These are phyloP conservation scores for Drosophila neocordata DNA, from an alignment of 1,140 invertebrate species.

Conservation along the genomic window DNA sequence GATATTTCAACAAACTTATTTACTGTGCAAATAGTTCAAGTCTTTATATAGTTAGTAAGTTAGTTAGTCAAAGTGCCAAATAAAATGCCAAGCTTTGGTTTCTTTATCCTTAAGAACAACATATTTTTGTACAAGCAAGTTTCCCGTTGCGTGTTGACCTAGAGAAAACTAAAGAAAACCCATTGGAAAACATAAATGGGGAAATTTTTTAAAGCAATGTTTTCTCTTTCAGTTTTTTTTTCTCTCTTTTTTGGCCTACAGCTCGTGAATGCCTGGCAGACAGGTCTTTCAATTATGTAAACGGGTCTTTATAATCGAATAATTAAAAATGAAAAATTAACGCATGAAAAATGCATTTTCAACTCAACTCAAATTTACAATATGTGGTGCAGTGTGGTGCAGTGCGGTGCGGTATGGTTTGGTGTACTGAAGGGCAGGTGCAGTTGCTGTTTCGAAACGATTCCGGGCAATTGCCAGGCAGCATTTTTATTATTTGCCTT, in stretches of 20 bases:
- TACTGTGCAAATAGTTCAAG: constrained; percentile 67
- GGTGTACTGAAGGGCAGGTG: background rate
- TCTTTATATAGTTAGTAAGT: constrained; percentile 43
- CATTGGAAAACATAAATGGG: too few relatives aligned
- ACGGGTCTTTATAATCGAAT: constrained; percentile 76
- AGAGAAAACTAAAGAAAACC: background rate
- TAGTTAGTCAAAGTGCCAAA: constrained; percentile 48
- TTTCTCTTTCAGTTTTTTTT: background rate
- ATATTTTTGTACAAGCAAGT: constrained; percentile 25
- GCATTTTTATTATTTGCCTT: constrained; percentile 43
- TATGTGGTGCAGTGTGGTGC: background rate
- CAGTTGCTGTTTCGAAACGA: constrained; percentile 23
- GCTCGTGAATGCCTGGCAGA: constrained; percentile 28
- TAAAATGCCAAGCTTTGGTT: constrained; percentile 49
- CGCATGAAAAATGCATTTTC: constrained; percentile 76
- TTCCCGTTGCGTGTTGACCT: background rate
- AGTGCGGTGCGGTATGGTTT: background rate
- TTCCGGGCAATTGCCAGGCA: constrained; percentile 25
- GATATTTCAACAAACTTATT: constrained; percentile 75
- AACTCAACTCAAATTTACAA: constrained; percentile 63
- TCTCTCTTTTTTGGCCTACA: constrained; percentile 32
- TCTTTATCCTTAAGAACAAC: constrained; percentile 29
- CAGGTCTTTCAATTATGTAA: constrained; percentile 70
- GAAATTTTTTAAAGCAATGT: background rate
- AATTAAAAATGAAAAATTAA: constrained; percentile 81